These are phyloP conservation scores for Telmatherina bonti DNA, from an alignment of 2,797 vertebrate species.

Conservation along the genomic window DNA sequence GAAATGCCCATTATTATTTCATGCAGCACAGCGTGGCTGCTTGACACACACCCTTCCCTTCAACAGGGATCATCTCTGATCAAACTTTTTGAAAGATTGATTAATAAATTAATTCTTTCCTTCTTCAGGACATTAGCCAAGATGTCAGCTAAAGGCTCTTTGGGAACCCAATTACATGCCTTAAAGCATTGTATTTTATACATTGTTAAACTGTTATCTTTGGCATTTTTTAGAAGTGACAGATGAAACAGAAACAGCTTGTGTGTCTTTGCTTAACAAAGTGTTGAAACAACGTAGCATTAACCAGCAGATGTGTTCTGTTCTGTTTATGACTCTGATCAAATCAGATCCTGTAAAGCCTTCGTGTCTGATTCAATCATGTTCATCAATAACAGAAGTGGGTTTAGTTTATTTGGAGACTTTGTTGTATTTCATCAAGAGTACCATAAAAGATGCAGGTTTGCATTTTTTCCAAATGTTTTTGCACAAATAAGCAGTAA, in stretches of 20 bases:
- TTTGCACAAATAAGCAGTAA: background rate
- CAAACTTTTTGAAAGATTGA: background rate
- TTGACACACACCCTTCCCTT: background rate
- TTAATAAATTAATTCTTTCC: background rate
- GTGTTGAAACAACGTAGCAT: too few relatives aligned
- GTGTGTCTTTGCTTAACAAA: too few relatives aligned
- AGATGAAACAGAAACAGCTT: too few relatives aligned
- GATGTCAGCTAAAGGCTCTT: background rate
- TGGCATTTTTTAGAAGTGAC: too few relatives aligned
- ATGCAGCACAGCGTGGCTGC: background rate
- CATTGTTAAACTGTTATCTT: background rate
- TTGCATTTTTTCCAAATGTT: background rate
- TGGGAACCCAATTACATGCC: too few relatives aligned
- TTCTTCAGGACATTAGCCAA: background rate
- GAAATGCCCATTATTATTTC: background rate
- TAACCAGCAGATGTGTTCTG: too few relatives aligned
- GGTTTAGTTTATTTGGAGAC: background rate
- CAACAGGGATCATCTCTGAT: background rate
- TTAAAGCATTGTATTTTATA: too few relatives aligned
- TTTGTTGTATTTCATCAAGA: background rate
- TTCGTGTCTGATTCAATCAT: background rate
- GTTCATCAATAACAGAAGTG: background rate
- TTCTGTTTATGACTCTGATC: too few relatives aligned
- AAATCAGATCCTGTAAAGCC: too few relatives aligned
- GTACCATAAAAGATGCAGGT: background rate